Evolutionary conservation across 2,797 vertebrate species (phyloP).

Genomic region (Macropus fuliginosus): DNA sequence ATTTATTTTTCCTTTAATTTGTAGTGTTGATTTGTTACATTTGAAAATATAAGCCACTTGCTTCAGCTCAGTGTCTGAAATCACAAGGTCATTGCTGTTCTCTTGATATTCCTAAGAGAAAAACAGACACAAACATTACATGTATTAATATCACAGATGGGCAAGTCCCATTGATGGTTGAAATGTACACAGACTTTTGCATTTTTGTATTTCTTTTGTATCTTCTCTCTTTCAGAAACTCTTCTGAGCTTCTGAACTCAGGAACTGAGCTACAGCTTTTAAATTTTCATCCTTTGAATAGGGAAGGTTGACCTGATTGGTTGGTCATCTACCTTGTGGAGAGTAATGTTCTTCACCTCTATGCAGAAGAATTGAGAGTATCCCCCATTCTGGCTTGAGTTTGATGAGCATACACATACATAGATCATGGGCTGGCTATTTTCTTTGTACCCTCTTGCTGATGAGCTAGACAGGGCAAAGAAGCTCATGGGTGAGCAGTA

Average conservation of each 20-base stretch:
- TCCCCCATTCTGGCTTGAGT: not conserved
- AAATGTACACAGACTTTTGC: not conserved
- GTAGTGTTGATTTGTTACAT: slow-evolving; percentile 93
- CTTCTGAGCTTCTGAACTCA: not conserved
- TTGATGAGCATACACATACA: not conserved
- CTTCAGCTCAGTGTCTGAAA: slow-evolving; percentile 94
- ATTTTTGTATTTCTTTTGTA: not conserved
- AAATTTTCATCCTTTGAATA: not conserved
- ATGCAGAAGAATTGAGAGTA: not conserved
- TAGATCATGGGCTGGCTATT: not conserved
- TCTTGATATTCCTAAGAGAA: slow-evolving; percentile 94
- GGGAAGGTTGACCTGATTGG: not conserved
- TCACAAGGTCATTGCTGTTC: slow-evolving; percentile 91
- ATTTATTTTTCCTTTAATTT: slow-evolving; percentile 98
- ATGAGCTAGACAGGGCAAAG: not conserved
- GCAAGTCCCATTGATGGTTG: not conserved
- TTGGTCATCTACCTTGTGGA: not conserved
- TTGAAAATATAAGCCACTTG: slow-evolving; percentile 96
- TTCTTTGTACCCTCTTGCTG: not conserved
- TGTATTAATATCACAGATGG: not conserved
- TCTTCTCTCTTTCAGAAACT: not conserved
- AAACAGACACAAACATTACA: slow-evolving; percentile 49
- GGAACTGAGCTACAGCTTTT: not conserved
- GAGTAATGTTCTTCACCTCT: not conserved
- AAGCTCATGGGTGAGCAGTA: not conserved